Base-by-base conservation (phyloP, 2,888 invertebrate species). In the Callyntrura sp. region DNA sequence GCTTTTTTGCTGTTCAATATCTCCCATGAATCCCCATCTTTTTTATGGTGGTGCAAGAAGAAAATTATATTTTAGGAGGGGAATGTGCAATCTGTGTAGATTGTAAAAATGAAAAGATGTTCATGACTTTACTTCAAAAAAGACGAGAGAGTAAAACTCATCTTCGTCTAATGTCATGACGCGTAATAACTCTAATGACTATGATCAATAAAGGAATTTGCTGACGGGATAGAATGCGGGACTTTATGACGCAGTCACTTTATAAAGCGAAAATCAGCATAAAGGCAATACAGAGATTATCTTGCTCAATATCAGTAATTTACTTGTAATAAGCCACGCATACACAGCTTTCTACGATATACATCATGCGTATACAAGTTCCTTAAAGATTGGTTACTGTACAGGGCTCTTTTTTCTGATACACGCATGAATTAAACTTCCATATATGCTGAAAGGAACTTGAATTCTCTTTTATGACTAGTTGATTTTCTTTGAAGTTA, bases 401-500 rank as follows among this genome's bases (percentile, higher is more conserved):
- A 17, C 17, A 62, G 4, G 25, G 5, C 12, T n/a, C n/a, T 25
- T 9, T 62, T 62, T 62, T 62, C 8, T 25, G 20, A 23, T 62
- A 23, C 23, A 62, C 62, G 25, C 25, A 62, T 23, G 62, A 62
- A 62, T 62, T 62, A 62, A 51, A 2, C 35, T 3, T 62, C 11
- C 25, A 25, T n/a, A 65, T 65, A 12, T 14, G 35, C 35, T 35
- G 65, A 65, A 78, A 20, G 28, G 78, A 23, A 25, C 55, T 78
- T 55, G 55, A 55, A 78, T 51, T 17, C 17, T 62, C 45, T 45
- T 51, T 4, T 23, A 17, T 35, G 57, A 70, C 55, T 70, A 55
- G 55, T 55, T 68, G 83, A 70, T 70, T 83, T 70, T 35, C 70
- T 83, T 83, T 83, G 62, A 83, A 83, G 70, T 55, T 51, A 83